A percentile compares a stretch with the other conserved stretches of the same genome.
Conservation (phyloP, 2,888 invertebrate genomes). For the Danaus chrysippus region DNA sequence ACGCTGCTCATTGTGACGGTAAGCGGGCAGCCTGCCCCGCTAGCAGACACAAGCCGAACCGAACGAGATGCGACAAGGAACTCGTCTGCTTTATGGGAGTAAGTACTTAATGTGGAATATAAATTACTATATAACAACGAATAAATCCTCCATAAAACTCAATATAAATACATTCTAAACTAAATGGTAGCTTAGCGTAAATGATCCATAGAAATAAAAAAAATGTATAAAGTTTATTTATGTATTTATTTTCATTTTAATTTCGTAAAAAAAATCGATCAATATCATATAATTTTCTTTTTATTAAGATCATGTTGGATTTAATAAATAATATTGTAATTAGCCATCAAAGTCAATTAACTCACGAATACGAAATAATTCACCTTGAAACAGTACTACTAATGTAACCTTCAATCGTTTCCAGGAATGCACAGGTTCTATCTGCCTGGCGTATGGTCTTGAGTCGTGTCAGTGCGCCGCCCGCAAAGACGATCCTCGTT, state of each 20-base stretch:
- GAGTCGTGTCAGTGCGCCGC: slow-evolving; percentile 97
- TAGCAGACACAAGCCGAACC: slow-evolving; percentile 94
- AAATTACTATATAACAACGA: neutral
- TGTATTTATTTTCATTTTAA: too few species aligned
- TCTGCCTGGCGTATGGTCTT: slow-evolving; percentile 96
- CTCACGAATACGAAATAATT: neutral
- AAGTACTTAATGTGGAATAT: slow-evolving; percentile 53
- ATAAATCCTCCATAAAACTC: too few species aligned
- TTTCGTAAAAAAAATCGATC: too few species aligned
- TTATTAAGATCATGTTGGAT: neutral
- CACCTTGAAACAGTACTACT: neutral
- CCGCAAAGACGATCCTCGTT: slow-evolving; percentile 87
- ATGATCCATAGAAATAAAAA: too few species aligned
- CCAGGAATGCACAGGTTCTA: slow-evolving; percentile 97
- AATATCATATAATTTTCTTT: too few species aligned
- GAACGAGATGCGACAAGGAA: slow-evolving; percentile 97
- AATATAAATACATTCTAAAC: too few species aligned
- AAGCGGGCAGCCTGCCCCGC: slow-evolving; percentile 93
- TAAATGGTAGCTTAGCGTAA: too few species aligned
- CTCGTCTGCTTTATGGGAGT: slow-evolving; percentile 98
- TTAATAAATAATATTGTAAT: neutral
- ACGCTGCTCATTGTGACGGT: slow-evolving; percentile 95
- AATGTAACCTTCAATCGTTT: slow-evolving; percentile 23
- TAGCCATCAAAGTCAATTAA: neutral
- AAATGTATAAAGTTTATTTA: too few species aligned